Evolutionary conservation across 92 coral and sea anemone species (phyloP).

Genomic region (Pocillopora meandrina): DNA sequence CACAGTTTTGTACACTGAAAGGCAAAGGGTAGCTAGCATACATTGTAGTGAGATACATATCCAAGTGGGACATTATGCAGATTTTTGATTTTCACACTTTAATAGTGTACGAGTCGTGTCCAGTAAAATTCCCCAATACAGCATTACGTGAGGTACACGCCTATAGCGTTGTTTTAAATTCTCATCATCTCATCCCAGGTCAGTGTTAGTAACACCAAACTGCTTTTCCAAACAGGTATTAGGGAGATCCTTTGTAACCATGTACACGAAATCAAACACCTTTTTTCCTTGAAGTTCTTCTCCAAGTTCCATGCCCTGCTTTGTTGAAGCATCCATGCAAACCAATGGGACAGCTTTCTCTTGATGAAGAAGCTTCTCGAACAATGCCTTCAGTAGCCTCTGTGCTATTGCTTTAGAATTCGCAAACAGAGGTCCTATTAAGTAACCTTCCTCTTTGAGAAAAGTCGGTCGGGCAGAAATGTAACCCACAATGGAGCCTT

Average conservation of each 20-base stretch:
- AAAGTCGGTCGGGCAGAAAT: slow-evolving; percentile 20
- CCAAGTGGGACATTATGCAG: too few species aligned
- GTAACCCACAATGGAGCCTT: slow-evolving; percentile 41
- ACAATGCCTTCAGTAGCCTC: slow-evolving; percentile 23
- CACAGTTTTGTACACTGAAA: too few species aligned
- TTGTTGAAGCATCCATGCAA: not conserved
- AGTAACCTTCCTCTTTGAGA: slow-evolving; percentile 41
- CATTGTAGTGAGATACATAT: too few species aligned
- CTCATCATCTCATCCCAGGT: too few species aligned
- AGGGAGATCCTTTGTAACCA: not conserved
- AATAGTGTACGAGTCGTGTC: too few species aligned
- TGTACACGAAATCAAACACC: not conserved
- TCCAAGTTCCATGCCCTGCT: slow-evolving; percentile 11
- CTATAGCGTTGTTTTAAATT: too few species aligned
- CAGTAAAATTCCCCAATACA: too few species aligned
- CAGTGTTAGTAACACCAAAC: too few species aligned
- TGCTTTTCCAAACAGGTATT: too few species aligned
- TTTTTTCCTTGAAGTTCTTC: not conserved
- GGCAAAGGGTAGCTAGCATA: too few species aligned
- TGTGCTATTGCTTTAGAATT: slow-evolving; percentile 47
- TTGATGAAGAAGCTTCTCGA: not conserved
- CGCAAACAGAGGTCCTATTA: not conserved
- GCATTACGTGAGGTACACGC: too few species aligned
- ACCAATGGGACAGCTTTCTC: not conserved
- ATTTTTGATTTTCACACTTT: too few species aligned